A percentile compares a stretch with the other conserved stretches of the same genome.
phyloP scores from a whole-genome alignment of 2,888 invertebrate species.

The Cataglyphis albicans region DNA sequence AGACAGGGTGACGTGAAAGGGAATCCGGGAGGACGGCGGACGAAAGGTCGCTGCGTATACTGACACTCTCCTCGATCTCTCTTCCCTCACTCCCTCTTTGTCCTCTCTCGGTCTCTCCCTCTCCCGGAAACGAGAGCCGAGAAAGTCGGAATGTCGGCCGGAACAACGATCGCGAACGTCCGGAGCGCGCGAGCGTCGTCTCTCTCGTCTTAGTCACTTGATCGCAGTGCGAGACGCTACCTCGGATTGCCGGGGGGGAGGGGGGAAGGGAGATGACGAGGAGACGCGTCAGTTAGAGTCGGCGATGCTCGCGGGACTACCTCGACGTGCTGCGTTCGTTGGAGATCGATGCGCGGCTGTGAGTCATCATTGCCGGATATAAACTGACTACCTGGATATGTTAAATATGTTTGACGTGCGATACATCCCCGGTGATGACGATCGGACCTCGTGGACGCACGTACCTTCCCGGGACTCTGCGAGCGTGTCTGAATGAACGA shows the following conservation, averaged over 20 bases:
- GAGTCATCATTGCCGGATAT: background rate
- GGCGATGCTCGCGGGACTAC: constrained; percentile 42
- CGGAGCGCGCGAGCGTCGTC: constrained; percentile 50
- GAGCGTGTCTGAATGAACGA: background rate
- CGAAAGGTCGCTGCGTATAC: background rate
- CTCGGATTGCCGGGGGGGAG: constrained; percentile 5
- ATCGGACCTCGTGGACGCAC: background rate
- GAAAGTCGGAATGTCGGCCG: constrained; percentile 56
- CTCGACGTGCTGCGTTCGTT: constrained; percentile 34
- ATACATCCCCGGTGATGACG: background rate
- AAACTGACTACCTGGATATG: background rate
- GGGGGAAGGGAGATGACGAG: constrained; percentile 23
- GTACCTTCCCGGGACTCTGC: background rate
- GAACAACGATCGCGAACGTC: constrained; percentile 47
- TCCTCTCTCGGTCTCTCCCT: background rate
- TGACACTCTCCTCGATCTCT: background rate
- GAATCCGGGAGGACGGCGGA: background rate
- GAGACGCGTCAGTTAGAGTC: constrained; percentile 33
- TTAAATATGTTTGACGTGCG: constrained; percentile 21
- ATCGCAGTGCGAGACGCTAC: constrained; percentile 9
- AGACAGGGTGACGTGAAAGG: constrained; percentile 4
- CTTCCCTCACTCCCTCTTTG: constrained; percentile 5
- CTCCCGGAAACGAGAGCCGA: constrained; percentile 25
- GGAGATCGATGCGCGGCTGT: constrained; percentile 7
- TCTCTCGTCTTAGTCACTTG: constrained; percentile 39